These are phyloP conservation scores for Leucoraja erinaceus DNA, from an alignment of 2,113 vertebrate species.

Conservation along the genomic window DNA sequence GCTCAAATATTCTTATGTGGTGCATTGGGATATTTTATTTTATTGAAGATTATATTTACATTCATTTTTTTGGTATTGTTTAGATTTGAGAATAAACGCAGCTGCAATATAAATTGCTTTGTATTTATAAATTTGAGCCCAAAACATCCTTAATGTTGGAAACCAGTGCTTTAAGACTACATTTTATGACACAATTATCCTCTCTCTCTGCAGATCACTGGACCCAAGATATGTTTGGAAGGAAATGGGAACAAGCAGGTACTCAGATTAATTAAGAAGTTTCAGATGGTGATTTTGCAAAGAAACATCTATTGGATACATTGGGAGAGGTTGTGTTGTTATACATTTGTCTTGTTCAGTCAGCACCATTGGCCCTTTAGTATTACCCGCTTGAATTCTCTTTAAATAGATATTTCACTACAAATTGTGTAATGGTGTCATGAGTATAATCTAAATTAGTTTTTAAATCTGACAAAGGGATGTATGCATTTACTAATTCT, in stretches of 20 bases:
- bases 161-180: not conserved
- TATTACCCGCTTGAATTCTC: not conserved
- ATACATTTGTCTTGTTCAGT: not conserved
- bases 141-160: not conserved
- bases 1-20: no score
- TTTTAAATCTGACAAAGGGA: not conserved
- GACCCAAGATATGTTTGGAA: conserved; percentile 12
- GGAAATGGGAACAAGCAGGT: conserved; percentile 13
- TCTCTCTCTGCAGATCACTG: conserved; percentile 17
- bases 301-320: not conserved
- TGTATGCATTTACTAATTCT: not conserved
- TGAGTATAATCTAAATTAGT: not conserved
- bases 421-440: not conserved
- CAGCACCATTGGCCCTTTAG: not conserved
- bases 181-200: not conserved
- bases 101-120: not conserved
- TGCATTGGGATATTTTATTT: no score
- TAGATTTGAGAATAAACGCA: not conserved
- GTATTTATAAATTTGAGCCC: not conserved
- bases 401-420: not conserved
- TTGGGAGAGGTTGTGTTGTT: not conserved
- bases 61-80: no score
- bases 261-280: not conserved
- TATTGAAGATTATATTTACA: no score
- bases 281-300: not conserved